These are phyloP conservation scores for Polydrusus tereticollis DNA, from an alignment of 2,888 invertebrate genomes.

Conservation along the genomic window DNA sequence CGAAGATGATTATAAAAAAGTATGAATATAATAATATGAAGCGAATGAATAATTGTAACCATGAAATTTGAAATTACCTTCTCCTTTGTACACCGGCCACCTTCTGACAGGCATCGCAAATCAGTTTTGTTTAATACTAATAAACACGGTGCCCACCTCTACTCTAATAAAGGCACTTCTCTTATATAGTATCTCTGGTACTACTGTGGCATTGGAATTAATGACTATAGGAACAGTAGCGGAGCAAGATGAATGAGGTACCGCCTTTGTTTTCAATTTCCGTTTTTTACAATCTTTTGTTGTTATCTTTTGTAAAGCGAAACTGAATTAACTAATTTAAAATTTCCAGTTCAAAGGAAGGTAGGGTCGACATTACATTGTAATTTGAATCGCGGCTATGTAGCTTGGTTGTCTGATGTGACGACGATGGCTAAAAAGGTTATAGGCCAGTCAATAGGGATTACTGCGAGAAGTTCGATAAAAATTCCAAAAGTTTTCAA, in stretches of 20 bases:
- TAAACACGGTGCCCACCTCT: conserved; percentile 38
- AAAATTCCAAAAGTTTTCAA: too few relatives aligned
- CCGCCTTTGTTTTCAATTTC: conserved; percentile 47
- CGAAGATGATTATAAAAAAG: conserved; percentile 17
- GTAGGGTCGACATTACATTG: conserved; percentile 12
- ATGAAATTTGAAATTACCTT: conserved; percentile 67
- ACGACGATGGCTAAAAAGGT: too few relatives aligned
- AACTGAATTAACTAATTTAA: conserved; percentile 36
- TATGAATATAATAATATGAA: conserved; percentile 60
- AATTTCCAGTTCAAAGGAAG: conserved; percentile 33
- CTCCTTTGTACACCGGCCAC: conserved; percentile 56
- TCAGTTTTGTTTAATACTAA: conserved; percentile 56
- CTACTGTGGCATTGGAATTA: conserved; percentile 45
- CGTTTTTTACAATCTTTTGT: conserved; percentile 40
- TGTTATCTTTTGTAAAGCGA: conserved; percentile 34
- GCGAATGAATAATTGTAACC: conserved; percentile 66
- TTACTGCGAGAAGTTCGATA: too few relatives aligned
- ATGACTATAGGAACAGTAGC: conserved; percentile 47
- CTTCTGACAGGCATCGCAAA: conserved; percentile 56
- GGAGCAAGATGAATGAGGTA: conserved; percentile 47
- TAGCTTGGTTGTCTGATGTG: too few relatives aligned
- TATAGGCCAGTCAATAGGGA: too few relatives aligned
- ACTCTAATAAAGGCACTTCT: conserved; percentile 44
- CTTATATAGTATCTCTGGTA: conserved; percentile 30
- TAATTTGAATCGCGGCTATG: too few relatives aligned